A percentile compares a stretch with the other conserved stretches of the same genome.
Conservation (phyloP, 53 echinoderm and acorn worm species). For the Paracentrotus lividus region DNA sequence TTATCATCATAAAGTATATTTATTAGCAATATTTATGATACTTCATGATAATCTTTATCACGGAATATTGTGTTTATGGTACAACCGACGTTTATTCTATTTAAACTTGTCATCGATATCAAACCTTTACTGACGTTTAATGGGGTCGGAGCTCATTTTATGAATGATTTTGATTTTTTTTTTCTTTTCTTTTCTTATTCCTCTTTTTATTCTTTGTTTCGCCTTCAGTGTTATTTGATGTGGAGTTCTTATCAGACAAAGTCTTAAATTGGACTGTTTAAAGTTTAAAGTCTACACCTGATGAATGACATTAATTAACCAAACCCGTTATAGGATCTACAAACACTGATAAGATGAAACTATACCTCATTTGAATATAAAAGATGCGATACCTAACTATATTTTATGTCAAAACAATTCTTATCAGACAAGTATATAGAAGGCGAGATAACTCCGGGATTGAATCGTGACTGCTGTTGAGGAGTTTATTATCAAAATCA, state of each 20-base stretch:
- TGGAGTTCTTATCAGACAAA: not conserved
- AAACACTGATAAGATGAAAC: slow-evolving; percentile 20
- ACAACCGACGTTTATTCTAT: too few relatives aligned
- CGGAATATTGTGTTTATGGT: too few relatives aligned
- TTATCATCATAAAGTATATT: too few relatives aligned
- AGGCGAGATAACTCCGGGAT: not conserved
- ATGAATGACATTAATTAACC: slow-evolving; percentile 11
- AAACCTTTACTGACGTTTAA: not conserved
- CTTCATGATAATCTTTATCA: too few relatives aligned
- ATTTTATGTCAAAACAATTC: slow-evolving; percentile 20
- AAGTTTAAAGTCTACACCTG: not conserved
- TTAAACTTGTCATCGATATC: not conserved
- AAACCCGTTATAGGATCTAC: not conserved
- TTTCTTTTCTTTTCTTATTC: not conserved
- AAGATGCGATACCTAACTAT: not conserved
- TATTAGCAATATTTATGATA: too few relatives aligned
- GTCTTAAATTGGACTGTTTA: not conserved
- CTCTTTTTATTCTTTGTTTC: not conserved
- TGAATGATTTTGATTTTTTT: not conserved
- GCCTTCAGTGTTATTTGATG: not conserved
- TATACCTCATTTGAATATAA: slow-evolving; percentile 42
- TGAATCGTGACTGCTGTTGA: not conserved
- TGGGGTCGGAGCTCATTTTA: not conserved
- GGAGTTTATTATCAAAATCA: not conserved
- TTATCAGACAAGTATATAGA: slow-evolving; percentile 14